These are phyloP conservation scores for Acrossocheilus wenchowensis DNA, from an alignment of 2,797 vertebrate species.

Conservation along the genomic window DNA sequence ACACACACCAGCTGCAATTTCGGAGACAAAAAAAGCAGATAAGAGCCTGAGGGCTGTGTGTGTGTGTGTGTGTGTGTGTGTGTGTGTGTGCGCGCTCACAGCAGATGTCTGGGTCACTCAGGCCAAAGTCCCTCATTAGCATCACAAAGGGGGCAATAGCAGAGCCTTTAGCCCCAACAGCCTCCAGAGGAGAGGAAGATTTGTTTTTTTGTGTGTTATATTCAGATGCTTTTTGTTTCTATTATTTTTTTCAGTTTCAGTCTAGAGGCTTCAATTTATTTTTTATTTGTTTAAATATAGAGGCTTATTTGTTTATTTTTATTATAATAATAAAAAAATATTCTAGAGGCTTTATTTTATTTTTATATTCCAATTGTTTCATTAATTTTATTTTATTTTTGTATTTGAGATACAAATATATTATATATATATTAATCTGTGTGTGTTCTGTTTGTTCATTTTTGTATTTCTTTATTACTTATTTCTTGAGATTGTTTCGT, in stretches of 20 bases:
- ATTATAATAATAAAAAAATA: no score
- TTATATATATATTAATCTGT: no score
- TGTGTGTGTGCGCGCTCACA: conserved; percentile 29
- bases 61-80: conserved; percentile 2
- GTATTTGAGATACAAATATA: no score
- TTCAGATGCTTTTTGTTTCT: not conserved
- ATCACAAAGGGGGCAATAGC: conserved; percentile 61
- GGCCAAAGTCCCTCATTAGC: conserved; percentile 65
- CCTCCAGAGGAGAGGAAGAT: not conserved
- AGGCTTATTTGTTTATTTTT: not conserved
- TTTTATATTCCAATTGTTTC: not conserved
- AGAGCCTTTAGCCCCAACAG: conserved; percentile 43
- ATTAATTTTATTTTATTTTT: not conserved
- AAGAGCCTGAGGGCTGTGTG: conserved; percentile 55
- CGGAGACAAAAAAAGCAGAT: conserved; percentile 55
- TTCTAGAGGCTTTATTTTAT: not conserved
- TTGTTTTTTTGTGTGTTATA: not conserved
- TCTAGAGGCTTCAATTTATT: not conserved
- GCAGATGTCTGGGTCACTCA: conserved; percentile 67
- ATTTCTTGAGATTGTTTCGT: no score
- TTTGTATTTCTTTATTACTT: no score
- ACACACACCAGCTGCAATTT: conserved; percentile 47
- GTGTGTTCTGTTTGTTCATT: no score
- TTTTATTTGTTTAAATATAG: not conserved
- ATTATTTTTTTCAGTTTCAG: not conserved